phyloP scores from a whole-genome alignment of 37 sponge, comb jelly and placozoan genomes.

The Spongilla lacustris region DNA sequence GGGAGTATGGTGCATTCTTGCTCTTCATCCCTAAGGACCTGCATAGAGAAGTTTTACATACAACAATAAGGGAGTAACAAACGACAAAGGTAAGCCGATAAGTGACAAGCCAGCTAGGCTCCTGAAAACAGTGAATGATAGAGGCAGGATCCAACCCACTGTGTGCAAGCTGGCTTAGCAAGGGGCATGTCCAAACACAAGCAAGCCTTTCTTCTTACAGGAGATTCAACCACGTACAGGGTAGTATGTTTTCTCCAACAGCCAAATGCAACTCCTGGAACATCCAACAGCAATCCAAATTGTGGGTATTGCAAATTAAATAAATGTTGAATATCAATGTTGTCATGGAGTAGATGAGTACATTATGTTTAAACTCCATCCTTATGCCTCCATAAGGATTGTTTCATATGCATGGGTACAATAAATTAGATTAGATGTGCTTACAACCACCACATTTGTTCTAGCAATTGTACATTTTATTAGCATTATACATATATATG shows the following conservation, averaged over 20 bases:
- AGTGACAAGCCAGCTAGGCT: conserved; percentile 7
- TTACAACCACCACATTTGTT: too few species aligned
- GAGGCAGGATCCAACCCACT: background rate
- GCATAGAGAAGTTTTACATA: background rate
- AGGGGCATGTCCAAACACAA: conserved; percentile 17
- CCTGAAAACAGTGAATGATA: background rate
- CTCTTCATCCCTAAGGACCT: background rate
- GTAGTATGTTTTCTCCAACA: conserved; percentile 12
- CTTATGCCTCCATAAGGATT: too few species aligned
- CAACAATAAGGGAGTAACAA: background rate
- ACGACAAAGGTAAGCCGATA: conserved; percentile 5
- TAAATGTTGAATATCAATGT: too few species aligned
- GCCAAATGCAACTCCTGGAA: background rate
- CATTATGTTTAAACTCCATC: too few species aligned
- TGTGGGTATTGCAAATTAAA: too few species aligned
- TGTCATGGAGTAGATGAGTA: too few species aligned
- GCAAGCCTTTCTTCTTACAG: background rate
- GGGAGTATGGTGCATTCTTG: background rate
- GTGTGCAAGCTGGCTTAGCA: conserved; percentile 32
- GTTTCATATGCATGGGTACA: too few species aligned
- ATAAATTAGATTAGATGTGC: too few species aligned
- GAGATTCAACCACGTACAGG: conserved; percentile 6
- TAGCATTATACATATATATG: too few species aligned
- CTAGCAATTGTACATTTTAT: too few species aligned
- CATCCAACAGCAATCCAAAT: background rate